Conservation (phyloP, 53 echinoderm and acorn worm genomes). For the Actinopyga echinites region DNA sequence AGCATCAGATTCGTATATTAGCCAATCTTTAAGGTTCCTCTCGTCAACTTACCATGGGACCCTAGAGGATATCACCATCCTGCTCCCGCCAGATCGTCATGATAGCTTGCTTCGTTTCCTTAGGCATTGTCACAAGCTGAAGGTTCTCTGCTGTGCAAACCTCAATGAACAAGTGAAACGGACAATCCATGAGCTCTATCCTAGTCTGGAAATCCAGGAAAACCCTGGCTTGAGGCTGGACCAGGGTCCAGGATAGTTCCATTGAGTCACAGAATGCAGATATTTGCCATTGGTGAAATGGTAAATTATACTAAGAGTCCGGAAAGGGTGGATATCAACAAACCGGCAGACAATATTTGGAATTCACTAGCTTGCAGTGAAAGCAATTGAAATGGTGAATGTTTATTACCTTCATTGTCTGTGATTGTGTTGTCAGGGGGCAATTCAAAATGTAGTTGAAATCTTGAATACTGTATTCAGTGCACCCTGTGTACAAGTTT, state of each 20-base stretch:
- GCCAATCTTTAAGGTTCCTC: constrained; percentile 28
- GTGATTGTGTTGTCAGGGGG: too few relatives aligned
- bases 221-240: constrained; percentile 28
- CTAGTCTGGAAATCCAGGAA: constrained; percentile 36
- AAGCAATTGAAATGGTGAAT: too few relatives aligned
- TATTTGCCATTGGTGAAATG: too few relatives aligned
- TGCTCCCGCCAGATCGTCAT: constrained; percentile 29
- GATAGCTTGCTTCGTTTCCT: constrained; percentile 21
- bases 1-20: constrained; percentile 26
- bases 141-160: constrained; percentile 34
- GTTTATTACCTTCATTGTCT: too few relatives aligned
- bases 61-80: constrained; percentile 26
- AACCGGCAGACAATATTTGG: too few relatives aligned
- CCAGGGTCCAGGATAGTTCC: background rate
- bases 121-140: constrained; percentile 32
- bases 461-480: too few relatives aligned
- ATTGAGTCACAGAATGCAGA: too few relatives aligned
- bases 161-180: constrained; percentile 25
- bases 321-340: too few relatives aligned
- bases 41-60: constrained; percentile 34
- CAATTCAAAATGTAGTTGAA: too few relatives aligned
- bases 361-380: too few relatives aligned
- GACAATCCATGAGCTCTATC: constrained; percentile 27
- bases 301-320: too few relatives aligned
- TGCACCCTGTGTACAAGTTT: too few relatives aligned